phyloP scores from a whole-genome alignment of 2,888 invertebrate genomes.

The Cephus pygmeus region DNA sequence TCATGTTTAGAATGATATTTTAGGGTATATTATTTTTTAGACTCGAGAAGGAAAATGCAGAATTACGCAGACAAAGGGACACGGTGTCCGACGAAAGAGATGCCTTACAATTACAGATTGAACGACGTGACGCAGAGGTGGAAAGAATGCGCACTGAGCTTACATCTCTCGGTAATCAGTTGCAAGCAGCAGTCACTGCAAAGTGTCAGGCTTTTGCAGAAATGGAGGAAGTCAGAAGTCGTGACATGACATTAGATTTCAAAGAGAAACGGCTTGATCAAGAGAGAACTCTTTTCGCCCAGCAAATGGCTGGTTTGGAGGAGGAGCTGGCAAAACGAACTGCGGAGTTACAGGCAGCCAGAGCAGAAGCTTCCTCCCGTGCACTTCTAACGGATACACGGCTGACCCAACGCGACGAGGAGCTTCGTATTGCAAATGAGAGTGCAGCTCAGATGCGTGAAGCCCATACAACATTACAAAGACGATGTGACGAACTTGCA shows the following conservation, averaged over 20 bases:
- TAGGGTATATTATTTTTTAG: conserved; percentile 35
- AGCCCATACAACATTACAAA: conserved; percentile 76
- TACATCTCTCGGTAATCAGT: conserved; percentile 76
- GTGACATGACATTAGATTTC: conserved; percentile 78
- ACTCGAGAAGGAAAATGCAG: conserved; percentile 74
- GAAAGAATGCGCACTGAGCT: conserved; percentile 79
- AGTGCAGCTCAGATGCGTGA: conserved; percentile 77
- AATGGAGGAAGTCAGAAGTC: conserved; percentile 83
- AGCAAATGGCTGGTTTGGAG: conserved; percentile 82
- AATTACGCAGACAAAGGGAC: conserved; percentile 77
- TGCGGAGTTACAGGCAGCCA: conserved; percentile 80
- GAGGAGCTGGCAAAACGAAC: conserved; percentile 83
- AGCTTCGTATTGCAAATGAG: conserved; percentile 78
- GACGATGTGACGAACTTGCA: conserved; percentile 78
- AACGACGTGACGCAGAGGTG: conserved; percentile 79
- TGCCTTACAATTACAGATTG: conserved; percentile 76
- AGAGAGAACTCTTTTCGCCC: conserved; percentile 80
- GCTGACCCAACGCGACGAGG: conserved; percentile 82
- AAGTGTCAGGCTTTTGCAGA: conserved; percentile 87
- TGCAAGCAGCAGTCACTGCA: conserved; percentile 79
- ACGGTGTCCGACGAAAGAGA: conserved; percentile 80
- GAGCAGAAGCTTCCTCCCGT: conserved; percentile 78
- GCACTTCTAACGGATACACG: conserved; percentile 80
- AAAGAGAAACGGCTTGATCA: conserved; percentile 85
- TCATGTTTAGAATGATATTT: not conserved